Percentiles rank a stretch among this genome's conserved stretches.
phyloP scores from a whole-genome alignment of 2,797 vertebrate genomes.

The Phyllotis vaccarum region DNA sequence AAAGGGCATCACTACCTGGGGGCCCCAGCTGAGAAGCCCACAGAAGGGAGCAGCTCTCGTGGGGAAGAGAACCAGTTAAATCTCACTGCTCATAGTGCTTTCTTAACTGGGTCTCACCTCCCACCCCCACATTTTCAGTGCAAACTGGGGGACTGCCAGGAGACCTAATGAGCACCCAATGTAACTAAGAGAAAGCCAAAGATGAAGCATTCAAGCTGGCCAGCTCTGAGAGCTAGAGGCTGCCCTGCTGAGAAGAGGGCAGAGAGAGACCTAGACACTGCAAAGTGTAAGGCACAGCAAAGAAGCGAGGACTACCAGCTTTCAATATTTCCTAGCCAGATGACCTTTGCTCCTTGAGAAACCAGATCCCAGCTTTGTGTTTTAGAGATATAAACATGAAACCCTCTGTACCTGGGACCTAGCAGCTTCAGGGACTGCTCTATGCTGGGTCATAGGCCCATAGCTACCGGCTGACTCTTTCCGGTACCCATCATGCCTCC shows the following conservation, averaged over 20 bases:
- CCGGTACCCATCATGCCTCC: background rate
- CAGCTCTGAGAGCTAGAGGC: background rate
- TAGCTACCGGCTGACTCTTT: conserved; percentile 33
- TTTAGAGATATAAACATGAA: conserved; percentile 65
- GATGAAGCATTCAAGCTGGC: background rate
- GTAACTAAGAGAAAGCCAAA: background rate
- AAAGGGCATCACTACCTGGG: background rate
- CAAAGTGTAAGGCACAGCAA: background rate
- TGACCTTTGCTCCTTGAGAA: conserved; percentile 45
- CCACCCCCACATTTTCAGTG: background rate
- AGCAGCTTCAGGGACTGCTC: conserved; percentile 5
- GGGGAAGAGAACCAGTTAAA: background rate
- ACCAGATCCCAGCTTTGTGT: conserved; percentile 50
- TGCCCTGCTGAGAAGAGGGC: background rate
- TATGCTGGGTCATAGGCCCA: background rate
- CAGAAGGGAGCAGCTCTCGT: no score
- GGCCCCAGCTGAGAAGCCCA: background rate
- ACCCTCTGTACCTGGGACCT: conserved; percentile 45
- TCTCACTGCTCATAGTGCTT: background rate
- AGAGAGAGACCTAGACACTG: background rate
- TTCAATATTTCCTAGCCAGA: background rate
- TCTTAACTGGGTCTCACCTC: background rate
- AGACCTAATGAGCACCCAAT: background rate
- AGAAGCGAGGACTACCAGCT: background rate
- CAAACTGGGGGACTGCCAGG: background rate